Evolutionary conservation across 92 coral and sea anemone genomes (phyloP).

Genomic region (Desmophyllum pertusum): DNA sequence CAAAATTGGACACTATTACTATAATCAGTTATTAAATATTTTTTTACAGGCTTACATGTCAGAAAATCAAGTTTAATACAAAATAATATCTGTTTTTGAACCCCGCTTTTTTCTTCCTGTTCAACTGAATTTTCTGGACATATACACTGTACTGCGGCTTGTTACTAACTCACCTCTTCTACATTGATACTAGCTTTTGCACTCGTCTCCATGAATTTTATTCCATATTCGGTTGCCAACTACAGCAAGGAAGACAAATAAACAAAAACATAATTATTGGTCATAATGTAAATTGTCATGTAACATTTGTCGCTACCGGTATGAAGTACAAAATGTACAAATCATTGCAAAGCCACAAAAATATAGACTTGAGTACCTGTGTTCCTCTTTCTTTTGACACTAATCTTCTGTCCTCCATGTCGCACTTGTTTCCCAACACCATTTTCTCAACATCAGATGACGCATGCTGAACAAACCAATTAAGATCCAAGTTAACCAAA

Average conservation of each 20-base stretch:
- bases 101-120: no score
- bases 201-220: constrained; percentile 99
- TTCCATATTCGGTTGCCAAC: constrained; percentile 97
- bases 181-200: constrained; percentile 99
- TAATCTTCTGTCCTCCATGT: constrained; percentile 96
- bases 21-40: no score
- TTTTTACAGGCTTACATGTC: no score
- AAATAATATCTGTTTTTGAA: no score
- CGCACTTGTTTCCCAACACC: constrained; percentile 98
- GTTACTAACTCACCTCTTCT: constrained; percentile 70
- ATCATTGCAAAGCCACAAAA: no score
- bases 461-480: constrained; percentile 78
- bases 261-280: neutral
- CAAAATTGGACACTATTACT: no score
- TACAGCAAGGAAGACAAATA: constrained; percentile 7
- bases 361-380: constrained; percentile 57
- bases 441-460: constrained; percentile 98
- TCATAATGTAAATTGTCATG: neutral
- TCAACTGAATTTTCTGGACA: no score
- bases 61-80: no score
- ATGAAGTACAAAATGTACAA: neutral
- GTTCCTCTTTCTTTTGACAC: constrained; percentile 96
- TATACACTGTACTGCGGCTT: neutral
- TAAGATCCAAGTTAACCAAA: no score
- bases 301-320: neutral